These are phyloP conservation scores for Eumacrocentrus americanus DNA, from an alignment of 2,888 invertebrate species.

Conservation along the genomic window DNA sequence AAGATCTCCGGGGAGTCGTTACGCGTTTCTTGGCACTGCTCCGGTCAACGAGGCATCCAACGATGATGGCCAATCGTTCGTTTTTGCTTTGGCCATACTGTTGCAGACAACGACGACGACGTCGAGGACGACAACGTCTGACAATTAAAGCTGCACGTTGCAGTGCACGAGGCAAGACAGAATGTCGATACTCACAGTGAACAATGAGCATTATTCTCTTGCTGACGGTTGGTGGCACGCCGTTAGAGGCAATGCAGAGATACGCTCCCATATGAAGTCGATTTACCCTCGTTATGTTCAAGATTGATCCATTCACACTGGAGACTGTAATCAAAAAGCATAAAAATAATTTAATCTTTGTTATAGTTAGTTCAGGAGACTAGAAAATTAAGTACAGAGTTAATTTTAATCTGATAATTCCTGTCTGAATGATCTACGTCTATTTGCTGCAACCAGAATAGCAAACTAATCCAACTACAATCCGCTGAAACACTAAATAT, in stretches of 20 bases:
- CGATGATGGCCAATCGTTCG: background rate
- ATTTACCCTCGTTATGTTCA: slow-evolving; percentile 72
- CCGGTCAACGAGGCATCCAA: background rate
- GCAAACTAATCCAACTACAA: background rate
- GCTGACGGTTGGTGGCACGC: slow-evolving; percentile 87
- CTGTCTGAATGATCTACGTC: background rate
- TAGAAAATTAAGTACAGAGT: too few species aligned
- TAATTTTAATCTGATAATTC: too few species aligned
- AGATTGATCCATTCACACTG: slow-evolving; percentile 70
- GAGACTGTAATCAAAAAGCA: slow-evolving; percentile 56
- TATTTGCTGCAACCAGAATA: background rate
- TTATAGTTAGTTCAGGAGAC: too few species aligned
- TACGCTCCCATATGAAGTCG: slow-evolving; percentile 80
- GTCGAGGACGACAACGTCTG: background rate
- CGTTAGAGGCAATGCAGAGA: slow-evolving; percentile 80
- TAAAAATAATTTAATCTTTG: background rate
- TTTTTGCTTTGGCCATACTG: background rate
- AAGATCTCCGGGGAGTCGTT: slow-evolving; percentile 16
- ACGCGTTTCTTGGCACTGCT: slow-evolving; percentile 22
- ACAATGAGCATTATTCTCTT: slow-evolving; percentile 86
- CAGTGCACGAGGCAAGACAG: background rate
- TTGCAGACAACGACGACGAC: background rate
- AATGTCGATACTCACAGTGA: slow-evolving; percentile 73
- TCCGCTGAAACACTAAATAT: slow-evolving; percentile 6
- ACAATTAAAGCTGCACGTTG: slow-evolving; percentile 21